Evolutionary conservation across 2,113 vertebrate species (phyloP).

Genomic region (Ictalurus furcatus): DNA sequence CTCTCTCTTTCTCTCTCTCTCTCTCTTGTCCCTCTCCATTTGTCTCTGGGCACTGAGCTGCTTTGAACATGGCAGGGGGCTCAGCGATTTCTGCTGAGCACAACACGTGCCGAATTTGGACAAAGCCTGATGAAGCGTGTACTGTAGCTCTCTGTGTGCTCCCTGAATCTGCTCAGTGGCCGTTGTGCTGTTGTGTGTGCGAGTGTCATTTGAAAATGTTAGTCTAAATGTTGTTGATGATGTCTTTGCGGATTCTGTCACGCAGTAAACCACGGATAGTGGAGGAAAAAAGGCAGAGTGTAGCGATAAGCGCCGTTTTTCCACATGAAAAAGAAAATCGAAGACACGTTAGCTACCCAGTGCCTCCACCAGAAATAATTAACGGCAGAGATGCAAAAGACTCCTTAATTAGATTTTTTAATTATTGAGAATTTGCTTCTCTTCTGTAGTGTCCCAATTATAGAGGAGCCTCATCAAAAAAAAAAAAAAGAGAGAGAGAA

Average conservation of each 20-base stretch:
- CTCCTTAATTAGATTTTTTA: constrained; percentile 81
- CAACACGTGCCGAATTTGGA: constrained; percentile 40
- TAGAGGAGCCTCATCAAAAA: constrained; percentile 73
- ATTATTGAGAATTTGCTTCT: constrained; percentile 79
- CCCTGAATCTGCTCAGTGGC: constrained; percentile 6
- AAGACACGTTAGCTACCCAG: constrained; percentile 65
- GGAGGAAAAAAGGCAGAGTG: constrained; percentile 41
- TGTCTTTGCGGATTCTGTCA: constrained; percentile 2
- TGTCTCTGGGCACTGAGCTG: constrained; percentile 24
- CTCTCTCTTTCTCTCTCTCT: not conserved
- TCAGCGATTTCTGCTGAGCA: constrained; percentile 36
- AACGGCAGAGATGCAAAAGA: constrained; percentile 75
- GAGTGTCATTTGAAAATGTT: not conserved
- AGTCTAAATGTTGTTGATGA: constrained; percentile 14
- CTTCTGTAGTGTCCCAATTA: constrained; percentile 77
- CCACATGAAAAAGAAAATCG: constrained; percentile 69
- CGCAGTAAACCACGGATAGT: not conserved
- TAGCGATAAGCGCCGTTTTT: constrained; percentile 49
- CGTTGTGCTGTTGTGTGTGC: constrained; percentile 17
- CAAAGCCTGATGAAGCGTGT: constrained; percentile 43
- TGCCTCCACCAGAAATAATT: constrained; percentile 72
- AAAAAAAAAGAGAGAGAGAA: constrained; percentile 61
- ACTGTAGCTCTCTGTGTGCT: constrained; percentile 13
- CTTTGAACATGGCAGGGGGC: constrained; percentile 47
- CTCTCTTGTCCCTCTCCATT: not conserved